Conservation (phyloP, 2,888 invertebrate species). For the Leptinotarsa rubiginosa region DNA sequence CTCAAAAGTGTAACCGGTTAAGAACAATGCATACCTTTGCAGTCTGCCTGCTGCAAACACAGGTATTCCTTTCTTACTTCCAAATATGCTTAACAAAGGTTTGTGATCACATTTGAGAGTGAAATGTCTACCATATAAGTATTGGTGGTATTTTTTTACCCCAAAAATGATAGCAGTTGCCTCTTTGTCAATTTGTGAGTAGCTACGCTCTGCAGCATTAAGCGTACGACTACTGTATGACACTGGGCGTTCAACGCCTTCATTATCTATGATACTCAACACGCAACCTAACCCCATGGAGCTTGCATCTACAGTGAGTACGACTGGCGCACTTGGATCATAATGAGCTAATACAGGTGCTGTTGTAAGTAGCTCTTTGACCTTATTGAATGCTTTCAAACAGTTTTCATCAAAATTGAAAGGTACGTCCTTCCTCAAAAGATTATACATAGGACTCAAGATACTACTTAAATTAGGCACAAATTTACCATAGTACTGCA, state of each 20-base stretch:
- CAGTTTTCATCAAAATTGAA: constrained; percentile 36
- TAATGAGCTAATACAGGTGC: constrained; percentile 33
- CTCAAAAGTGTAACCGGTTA: constrained; percentile 41
- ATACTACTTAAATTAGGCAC: constrained; percentile 34
- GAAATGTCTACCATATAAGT: constrained; percentile 59
- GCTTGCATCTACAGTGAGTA: no score
- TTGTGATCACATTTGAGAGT: constrained; percentile 46
- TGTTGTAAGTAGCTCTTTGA: constrained; percentile 41
- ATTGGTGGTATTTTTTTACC: constrained; percentile 59
- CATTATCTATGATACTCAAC: constrained; percentile 49
- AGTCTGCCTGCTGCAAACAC: constrained; percentile 55
- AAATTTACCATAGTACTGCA: constrained; percentile 40
- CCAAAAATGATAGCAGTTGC: constrained; percentile 52
- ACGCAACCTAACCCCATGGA: constrained; percentile 48
- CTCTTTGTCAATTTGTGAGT: constrained; percentile 38
- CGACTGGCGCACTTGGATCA: no score
- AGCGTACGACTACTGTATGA: constrained; percentile 55
- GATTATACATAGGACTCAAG: constrained; percentile 41
- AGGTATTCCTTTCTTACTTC: constrained; percentile 54
- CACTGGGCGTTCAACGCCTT: constrained; percentile 56
- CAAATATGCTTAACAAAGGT: constrained; percentile 55
- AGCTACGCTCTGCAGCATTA: constrained; percentile 47
- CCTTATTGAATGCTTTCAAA: constrained; percentile 34
- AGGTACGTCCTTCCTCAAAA: constrained; percentile 34
- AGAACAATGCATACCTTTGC: constrained; percentile 7